Conservation (phyloP, 2,113 vertebrate genomes). For the Dendropsophus ebraccatus region DNA sequence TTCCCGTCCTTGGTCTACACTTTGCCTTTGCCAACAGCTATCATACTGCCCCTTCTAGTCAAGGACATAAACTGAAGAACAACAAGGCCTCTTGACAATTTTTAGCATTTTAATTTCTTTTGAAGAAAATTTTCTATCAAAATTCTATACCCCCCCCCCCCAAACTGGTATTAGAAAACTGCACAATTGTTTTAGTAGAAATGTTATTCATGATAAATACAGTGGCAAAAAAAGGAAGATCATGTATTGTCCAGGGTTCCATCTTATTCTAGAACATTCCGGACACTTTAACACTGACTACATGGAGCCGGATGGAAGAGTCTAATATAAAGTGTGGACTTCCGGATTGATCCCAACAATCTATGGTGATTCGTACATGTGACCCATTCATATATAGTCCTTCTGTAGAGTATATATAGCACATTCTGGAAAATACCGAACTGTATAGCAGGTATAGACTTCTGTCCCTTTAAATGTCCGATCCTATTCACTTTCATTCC, state of each 20-base stretch:
- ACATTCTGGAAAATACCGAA: neutral
- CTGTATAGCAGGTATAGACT: neutral
- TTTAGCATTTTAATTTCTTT: neutral
- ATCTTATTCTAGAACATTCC: neutral
- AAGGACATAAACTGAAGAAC: neutral
- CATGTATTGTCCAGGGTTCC: neutral
- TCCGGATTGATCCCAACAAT: neutral
- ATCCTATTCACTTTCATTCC: neutral
- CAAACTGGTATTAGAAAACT: slow-evolving; percentile 5
- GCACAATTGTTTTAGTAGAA: neutral
- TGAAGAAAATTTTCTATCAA: slow-evolving; percentile 14
- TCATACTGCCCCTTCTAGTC: neutral
- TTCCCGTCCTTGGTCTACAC: too few relatives aligned
- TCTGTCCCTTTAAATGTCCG: neutral
- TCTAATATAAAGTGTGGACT: neutral
- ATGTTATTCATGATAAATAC: too few relatives aligned
- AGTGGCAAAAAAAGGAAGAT: neutral
- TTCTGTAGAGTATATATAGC: neutral
- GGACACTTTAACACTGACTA: neutral
- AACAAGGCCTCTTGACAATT: too few relatives aligned
- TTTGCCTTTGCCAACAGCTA: too few relatives aligned
- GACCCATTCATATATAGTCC: neutral
- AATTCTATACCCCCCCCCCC: neutral
- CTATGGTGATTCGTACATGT: neutral
- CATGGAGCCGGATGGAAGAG: neutral